Evolutionary conservation across 2,888 invertebrate species (phyloP).

Genomic region (Phania funesta): DNA sequence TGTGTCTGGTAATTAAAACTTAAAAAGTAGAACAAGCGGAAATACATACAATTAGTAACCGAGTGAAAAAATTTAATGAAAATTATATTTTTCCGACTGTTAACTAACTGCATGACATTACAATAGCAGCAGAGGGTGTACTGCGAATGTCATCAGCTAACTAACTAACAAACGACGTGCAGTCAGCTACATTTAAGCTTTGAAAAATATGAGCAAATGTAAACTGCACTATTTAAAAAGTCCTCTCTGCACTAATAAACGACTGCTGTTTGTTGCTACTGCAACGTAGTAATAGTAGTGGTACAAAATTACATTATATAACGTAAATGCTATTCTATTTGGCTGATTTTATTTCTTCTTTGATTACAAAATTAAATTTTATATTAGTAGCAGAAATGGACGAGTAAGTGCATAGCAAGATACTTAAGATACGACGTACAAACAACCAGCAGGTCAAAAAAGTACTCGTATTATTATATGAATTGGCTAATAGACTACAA

Average conservation of each 20-base stretch:
- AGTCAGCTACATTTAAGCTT: background rate
- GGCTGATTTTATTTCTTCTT: constrained; percentile 28
- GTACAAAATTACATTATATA: constrained; percentile 60
- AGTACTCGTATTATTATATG: background rate
- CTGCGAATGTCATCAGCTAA: constrained; percentile 32
- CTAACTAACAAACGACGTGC: constrained; percentile 14
- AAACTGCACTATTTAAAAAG: constrained; percentile 46
- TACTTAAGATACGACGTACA: background rate
- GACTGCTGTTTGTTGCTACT: constrained; percentile 22
- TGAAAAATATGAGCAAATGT: constrained; percentile 39
- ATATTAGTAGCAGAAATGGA: constrained; percentile 1
- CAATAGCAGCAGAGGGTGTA: constrained; percentile 33
- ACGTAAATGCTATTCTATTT: constrained; percentile 51
- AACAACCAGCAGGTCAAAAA: background rate
- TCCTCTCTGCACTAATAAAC: constrained; percentile 13
- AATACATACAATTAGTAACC: constrained; percentile 58
- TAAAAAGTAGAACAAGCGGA: constrained; percentile 68
- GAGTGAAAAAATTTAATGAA: constrained; percentile 27
- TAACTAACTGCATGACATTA: constrained; percentile 2
- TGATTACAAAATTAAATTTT: constrained; percentile 19
- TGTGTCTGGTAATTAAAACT: constrained; percentile 63
- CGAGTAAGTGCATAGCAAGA: background rate
- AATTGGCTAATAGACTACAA: constrained; percentile 17
- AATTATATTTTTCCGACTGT: background rate
- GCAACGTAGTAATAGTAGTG: background rate